These are phyloP conservation scores for Tuta absoluta DNA, from an alignment of 2,888 invertebrate species.

Conservation along the genomic window DNA sequence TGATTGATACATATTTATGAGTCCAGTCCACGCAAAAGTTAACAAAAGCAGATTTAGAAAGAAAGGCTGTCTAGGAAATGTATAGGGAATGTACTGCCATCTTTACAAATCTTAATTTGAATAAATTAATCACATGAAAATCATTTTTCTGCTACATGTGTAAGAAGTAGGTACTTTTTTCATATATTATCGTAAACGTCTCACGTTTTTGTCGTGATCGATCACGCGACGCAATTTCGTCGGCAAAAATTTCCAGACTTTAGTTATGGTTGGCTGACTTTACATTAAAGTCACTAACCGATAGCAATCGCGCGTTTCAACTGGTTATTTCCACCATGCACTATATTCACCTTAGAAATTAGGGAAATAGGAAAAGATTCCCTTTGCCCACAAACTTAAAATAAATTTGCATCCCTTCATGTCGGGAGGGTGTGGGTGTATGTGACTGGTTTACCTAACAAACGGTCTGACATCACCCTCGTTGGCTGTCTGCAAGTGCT, in stretches of 20 bases:
- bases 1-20: too few relatives aligned
- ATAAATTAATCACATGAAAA: constrained; percentile 2
- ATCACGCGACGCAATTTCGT: neutral
- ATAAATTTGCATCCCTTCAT: too few relatives aligned
- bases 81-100: too few relatives aligned
- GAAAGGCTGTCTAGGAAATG: too few relatives aligned
- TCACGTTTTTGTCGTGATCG: neutral
- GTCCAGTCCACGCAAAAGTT: too few relatives aligned
- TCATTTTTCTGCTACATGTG: too few relatives aligned
- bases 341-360: too few relatives aligned
- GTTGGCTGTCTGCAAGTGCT: constrained; percentile 94
- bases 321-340: neutral
- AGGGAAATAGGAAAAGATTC: neutral
- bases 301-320: neutral
- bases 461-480: constrained; percentile 97
- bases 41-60: too few relatives aligned
- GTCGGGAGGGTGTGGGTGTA: too few relatives aligned
- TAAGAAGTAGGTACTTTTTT: too few relatives aligned
- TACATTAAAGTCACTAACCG: neutral
- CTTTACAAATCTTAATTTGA: neutral
- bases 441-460: constrained; percentile 82
- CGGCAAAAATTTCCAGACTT: neutral
- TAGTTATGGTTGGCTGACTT: neutral
- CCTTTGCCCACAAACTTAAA: neutral
- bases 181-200: too few relatives aligned